Base-by-base conservation (phyloP, 2,888 invertebrate species). In the Seladonia tumulorum region DNA sequence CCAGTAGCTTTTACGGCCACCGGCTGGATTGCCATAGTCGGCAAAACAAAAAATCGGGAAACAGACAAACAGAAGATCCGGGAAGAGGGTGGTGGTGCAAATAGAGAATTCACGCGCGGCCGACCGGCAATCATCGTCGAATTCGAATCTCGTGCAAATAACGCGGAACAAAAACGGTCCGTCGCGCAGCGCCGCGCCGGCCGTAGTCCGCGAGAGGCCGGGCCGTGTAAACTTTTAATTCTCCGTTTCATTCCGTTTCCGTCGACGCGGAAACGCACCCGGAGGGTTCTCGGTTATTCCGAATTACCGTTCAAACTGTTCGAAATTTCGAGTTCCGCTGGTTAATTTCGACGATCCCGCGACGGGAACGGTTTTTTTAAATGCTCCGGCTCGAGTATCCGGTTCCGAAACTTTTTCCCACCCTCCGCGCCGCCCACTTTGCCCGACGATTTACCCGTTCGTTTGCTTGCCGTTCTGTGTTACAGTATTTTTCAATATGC, bases 241-340 rank as follows among this genome's bases (percentile, higher is more conserved):
- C 70, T 71, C 25, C 47, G 47, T 73, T 79, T 63, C 45, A 22
- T 63, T 60, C 29, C 45, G 78, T 25, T 42, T 45, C 22, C 47
- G n/a, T 18, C n/a, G 47, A 76, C 60, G 60, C 72, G 81, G 70
- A 45, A n/a, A 45, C 25, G 18, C 16, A 8, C 22, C 49, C 18
- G 66, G 14, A 57, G 57, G 53, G 66, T 66, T 22, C 72, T 68
- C 66, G 25, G 72, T 76, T 53, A 49, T 57, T 68, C 29, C 35
- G 49, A 81, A 87, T 87, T 79, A 42, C 42, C 74, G 70, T 79
- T 75, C n/a, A 47, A 79, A 75, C 79, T 39, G 77, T 25, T 79
- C 76, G 73, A 83, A 83, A 81, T 80, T 87, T 29, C 47, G 71
- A 18, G 70, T 53, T 63, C 53, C 47, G 35, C 35, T 47, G 53